phyloP scores from a whole-genome alignment of 2,888 invertebrate species.

The Subacronicta megacephala region DNA sequence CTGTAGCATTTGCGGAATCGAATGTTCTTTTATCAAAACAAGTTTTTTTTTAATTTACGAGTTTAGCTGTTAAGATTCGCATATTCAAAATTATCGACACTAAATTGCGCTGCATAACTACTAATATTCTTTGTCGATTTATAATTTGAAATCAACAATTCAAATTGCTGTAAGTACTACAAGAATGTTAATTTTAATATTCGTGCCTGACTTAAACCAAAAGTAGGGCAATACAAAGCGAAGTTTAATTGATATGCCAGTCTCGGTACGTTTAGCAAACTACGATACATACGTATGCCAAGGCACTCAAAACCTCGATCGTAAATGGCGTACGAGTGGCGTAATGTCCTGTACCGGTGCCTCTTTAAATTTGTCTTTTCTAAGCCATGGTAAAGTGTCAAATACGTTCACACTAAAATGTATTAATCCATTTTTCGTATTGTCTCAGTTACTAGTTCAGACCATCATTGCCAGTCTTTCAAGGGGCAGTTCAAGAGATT shows the following conservation, averaged over 20 bases:
- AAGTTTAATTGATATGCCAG: conserved; percentile 79
- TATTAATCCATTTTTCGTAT: conserved; percentile 33
- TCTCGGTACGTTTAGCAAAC: conserved; percentile 73
- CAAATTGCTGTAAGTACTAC: conserved; percentile 26
- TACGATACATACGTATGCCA: conserved; percentile 61
- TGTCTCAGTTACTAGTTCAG: conserved; percentile 21
- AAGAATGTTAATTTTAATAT: conserved; percentile 52
- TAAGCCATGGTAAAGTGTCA: conserved; percentile 15
- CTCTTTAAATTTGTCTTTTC: conserved; percentile 31
- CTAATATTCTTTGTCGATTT: conserved; percentile 12
- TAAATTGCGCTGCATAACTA: conserved; percentile 23
- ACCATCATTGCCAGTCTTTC: conserved; percentile 41
- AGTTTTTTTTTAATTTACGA: conserved; percentile 10
- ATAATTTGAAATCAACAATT: conserved; percentile 29
- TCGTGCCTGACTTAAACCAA: conserved; percentile 66
- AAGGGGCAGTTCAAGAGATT: conserved; percentile 35
- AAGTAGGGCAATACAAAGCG: conserved; percentile 72
- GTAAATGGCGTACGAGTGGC: conserved; percentile 60
- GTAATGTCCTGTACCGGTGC: conserved; percentile 59
- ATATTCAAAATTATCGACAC: conserved; percentile 13
- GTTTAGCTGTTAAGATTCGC: not conserved
- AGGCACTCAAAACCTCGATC: conserved; percentile 63
- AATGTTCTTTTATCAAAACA: conserved; percentile 21
- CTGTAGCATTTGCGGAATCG: not conserved
- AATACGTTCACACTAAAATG: conserved; percentile 24